These are phyloP conservation scores for Phaethon lepturus DNA, from an alignment of 2,113 vertebrate species.

Conservation along the genomic window DNA sequence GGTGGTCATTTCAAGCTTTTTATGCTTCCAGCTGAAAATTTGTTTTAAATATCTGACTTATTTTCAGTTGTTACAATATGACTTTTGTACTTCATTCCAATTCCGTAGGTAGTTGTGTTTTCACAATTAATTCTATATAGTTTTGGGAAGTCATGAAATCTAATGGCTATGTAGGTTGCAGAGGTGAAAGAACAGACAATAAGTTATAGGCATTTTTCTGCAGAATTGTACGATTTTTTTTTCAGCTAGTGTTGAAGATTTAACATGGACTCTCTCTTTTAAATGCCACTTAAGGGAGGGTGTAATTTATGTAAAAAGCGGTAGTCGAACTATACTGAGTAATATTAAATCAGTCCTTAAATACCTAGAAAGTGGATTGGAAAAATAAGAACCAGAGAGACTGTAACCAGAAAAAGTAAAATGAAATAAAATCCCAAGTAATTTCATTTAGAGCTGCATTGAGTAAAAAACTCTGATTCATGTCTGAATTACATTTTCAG, in stretches of 20 bases:
- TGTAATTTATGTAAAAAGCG: neutral
- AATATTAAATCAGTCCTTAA: neutral
- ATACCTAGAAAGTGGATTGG: neutral
- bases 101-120: neutral
- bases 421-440: neutral
- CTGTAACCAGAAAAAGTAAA: neutral
- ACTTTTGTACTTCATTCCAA: neutral
- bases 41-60: neutral
- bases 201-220: neutral
- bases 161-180: neutral
- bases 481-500: neutral
- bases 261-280: neutral
- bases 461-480: neutral
- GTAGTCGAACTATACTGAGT: neutral
- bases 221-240: neutral
- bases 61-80: neutral
- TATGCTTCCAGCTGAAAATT: neutral
- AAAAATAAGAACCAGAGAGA: neutral
- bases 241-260: neutral
- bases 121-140: neutral
- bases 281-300: neutral
- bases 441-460: neutral
- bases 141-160: neutral
- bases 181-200: neutral
- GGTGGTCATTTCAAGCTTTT: neutral